Evolutionary conservation across 2,888 invertebrate genomes (phyloP).

Genomic region (Trachelus stipa): DNA sequence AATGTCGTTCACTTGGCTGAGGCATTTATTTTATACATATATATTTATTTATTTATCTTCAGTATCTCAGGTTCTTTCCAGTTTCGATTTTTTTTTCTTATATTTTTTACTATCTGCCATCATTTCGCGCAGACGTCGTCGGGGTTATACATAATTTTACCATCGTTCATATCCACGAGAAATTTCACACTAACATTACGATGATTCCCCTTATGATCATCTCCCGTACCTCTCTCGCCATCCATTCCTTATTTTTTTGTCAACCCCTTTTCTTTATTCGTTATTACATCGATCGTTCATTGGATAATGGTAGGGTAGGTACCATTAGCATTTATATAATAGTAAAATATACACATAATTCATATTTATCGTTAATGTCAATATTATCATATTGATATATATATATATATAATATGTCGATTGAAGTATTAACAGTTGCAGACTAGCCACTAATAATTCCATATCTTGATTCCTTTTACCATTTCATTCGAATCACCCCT

Average conservation of each 20-base stretch:
- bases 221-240: background rate
- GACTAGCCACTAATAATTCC: constrained; percentile 47
- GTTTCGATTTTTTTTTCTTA: background rate
- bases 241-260: background rate
- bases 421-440: constrained; percentile 54
- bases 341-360: constrained; percentile 58
- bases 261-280: constrained; percentile 27
- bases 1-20: constrained; percentile 3
- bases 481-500: background rate
- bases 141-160: constrained; percentile 21
- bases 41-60: constrained; percentile 32
- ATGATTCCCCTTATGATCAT: constrained; percentile 39
- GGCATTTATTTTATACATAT: constrained; percentile 37
- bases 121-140: constrained; percentile 28
- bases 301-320: constrained; percentile 26
- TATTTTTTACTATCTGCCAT: constrained; percentile 26
- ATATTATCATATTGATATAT: constrained; percentile 49
- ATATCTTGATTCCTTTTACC: constrained; percentile 18
- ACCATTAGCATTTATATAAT: constrained; percentile 45
- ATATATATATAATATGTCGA: constrained; percentile 41
- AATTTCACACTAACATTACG: constrained; percentile 49
- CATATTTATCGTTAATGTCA: constrained; percentile 50
- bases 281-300: constrained; percentile 41
- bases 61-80: constrained; percentile 28
- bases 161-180: constrained; percentile 40